Base-by-base conservation (phyloP, 2,113 vertebrate species). In the Machaerirhynchus nigripectus region DNA sequence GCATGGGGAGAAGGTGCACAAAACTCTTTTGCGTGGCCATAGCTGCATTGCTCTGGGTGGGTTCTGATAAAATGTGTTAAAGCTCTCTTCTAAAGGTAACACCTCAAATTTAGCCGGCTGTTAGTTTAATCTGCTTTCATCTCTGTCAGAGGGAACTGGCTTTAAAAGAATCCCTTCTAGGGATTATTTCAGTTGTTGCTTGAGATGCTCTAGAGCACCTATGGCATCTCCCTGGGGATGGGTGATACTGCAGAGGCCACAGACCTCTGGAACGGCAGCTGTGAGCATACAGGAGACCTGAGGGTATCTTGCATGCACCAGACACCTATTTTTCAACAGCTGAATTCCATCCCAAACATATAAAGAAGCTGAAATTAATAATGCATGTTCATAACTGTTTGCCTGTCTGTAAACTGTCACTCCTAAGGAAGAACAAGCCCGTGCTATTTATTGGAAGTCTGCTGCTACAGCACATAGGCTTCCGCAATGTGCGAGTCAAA, bases 401-500 rank as follows among this genome's bases (percentile, higher is more conserved):
- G 53, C 24, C 27, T 40, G 26, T 31, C 42, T 69, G 49, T 49
- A 61, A 85, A 49, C 12, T 6, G 10, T 24, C 12, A 4, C 3
- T 70, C 19, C 13, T 31, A 28, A 50, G 21, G 42, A 67, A 76
- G 53, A 64, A 52, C 17, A 61, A 26, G 20, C 16, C 67, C 61
- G n/a, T 83, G 63, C 42, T 86, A 1, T 77, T 60, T 70, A 26
- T 30, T 85, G 0, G 40, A 33, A 59, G 17, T 23, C 9, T 35
- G 59, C 59, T 73, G 68, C 71, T 73, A 24, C 63, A 37, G 24
- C 21, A 19, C 49, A n/a, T 4, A 37, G 55, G 14, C 46, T 77
- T 82, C 1, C 0, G 35, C 55, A 39, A 30, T 0, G 1, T 13
- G 5, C 5, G 13, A 74, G 42, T 46, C 44, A 46, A 59, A 55